A percentile compares a stretch with the other conserved stretches of the same genome.
phyloP scores from a whole-genome alignment of 2,113 vertebrate species.

The Rhinopithecus roxellana region DNA sequence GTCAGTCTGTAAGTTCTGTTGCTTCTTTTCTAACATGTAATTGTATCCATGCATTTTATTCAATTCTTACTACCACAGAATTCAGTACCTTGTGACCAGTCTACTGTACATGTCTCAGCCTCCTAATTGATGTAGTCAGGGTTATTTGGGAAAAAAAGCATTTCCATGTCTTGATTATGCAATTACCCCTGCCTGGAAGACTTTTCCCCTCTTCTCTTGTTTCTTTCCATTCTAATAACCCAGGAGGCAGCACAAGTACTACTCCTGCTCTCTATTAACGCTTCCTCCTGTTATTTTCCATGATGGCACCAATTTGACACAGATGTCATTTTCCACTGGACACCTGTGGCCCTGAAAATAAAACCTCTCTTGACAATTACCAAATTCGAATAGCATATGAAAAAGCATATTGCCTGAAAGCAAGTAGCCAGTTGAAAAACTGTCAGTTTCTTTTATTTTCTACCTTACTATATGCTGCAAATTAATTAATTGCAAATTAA shows the following conservation, averaged over 20 bases:
- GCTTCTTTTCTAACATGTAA: not conserved
- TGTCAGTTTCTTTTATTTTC: not conserved
- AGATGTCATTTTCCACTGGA: not conserved
- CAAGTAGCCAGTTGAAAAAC: not conserved
- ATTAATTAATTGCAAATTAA: too few species aligned
- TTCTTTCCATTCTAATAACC: not conserved
- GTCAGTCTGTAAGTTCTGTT: not conserved
- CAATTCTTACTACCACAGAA: not conserved
- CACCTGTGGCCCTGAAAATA: not conserved
- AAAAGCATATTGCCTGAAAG: not conserved
- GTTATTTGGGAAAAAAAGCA: not conserved
- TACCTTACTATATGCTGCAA: not conserved
- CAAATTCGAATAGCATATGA: not conserved
- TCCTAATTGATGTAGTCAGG: not conserved
- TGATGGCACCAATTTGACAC: not conserved
- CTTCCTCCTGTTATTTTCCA: not conserved
- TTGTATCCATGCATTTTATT: not conserved
- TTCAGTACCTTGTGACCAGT: not conserved
- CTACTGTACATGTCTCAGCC: not conserved
- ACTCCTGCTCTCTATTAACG: not conserved
- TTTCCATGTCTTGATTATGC: not conserved
- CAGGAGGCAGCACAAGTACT: not conserved
- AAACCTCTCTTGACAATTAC: not conserved
- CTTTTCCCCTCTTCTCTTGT: not conserved
- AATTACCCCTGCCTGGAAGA: not conserved